Base-by-base conservation (phyloP, 2,113 vertebrate species). In the Chionodraco myersi region DNA sequence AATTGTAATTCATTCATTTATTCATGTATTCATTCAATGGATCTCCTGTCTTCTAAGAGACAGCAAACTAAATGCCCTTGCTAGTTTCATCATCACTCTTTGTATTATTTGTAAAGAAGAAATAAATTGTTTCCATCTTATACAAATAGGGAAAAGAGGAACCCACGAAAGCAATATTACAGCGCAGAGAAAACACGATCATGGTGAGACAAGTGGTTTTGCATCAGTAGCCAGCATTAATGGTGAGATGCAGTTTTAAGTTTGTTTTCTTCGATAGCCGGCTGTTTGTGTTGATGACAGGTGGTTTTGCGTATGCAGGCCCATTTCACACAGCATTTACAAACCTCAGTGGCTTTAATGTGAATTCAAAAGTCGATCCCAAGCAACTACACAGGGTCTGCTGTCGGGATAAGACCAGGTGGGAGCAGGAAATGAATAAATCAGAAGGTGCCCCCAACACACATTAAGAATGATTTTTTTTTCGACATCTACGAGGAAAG, bases 1-100 rank as follows among this genome's bases (percentile, higher is more conserved):
- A 82, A 89, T 92, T 94, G 94, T 92, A 93, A 94, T 94, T 91
- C 90, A 94, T 94, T 92, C 91, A 94, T 95, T 92, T 93, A 93
- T 94, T 95, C 91, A 93, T 92, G 21, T 21, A 21, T 21, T 86
- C 91, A 92, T 93, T 92, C 91, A 92, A 90, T 92, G 83, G 86
- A 54, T 84, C 87, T 89, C 73, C 80, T 92, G 90, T 90, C 89
- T 91, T 92, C 84, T 75, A 79, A 89, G 87, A 93, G 88, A 84
- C 89, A 84, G 86, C 82, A 68, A 79, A 84, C 91, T 86, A 89
- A 90, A 92, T 84, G 85, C 80, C 90, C 85, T 88, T 77, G 84
- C 91, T 90, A 70, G 86, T 93, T 91, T 94, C 88, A 92, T 94
- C 88, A 91, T 84, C 86, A 79, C 72, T 89, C 86, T 89, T 87